Conservation (phyloP, 2,888 invertebrate genomes). For the Cremastinae sp. region DNA sequence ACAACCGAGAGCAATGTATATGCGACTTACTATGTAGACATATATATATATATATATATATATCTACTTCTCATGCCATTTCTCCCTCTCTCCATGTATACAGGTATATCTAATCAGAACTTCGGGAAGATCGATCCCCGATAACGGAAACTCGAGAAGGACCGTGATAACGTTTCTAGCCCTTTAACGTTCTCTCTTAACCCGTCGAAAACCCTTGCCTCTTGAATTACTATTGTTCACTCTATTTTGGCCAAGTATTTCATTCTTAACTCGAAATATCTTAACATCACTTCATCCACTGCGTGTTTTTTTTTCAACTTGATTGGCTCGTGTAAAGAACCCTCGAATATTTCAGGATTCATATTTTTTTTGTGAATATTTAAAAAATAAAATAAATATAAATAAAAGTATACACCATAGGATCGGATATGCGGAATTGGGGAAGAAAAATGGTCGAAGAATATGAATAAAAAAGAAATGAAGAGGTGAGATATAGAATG, state of each 20-base stretch:
- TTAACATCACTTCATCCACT: background rate
- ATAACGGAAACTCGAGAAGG: slow-evolving; percentile 43
- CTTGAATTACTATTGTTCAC: slow-evolving; percentile 12
- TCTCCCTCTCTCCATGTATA: slow-evolving; percentile 13
- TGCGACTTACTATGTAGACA: slow-evolving; percentile 25
- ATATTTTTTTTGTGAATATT: no score
- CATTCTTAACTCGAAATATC: background rate
- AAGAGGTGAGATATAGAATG: background rate
- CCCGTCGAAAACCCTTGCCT: background rate
- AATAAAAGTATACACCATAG: no score
- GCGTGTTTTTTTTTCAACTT: background rate
- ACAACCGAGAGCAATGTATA: slow-evolving; percentile 24
- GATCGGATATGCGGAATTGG: no score
- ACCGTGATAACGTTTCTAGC: slow-evolving; percentile 44
- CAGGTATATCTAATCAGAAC: background rate
- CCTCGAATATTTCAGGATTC: no score
- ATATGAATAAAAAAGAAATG: background rate
- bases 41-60: slow-evolving; percentile 8
- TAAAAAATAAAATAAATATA: no score
- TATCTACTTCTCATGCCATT: no score
- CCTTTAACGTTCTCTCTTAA: slow-evolving; percentile 37
- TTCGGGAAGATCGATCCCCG: slow-evolving; percentile 24
- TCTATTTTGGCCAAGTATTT: background rate
- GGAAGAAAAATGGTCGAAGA: background rate
- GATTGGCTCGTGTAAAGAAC: background rate